Conservation (phyloP, 1,140 invertebrate genomes). For the Pristionchus pacificus region DNA sequence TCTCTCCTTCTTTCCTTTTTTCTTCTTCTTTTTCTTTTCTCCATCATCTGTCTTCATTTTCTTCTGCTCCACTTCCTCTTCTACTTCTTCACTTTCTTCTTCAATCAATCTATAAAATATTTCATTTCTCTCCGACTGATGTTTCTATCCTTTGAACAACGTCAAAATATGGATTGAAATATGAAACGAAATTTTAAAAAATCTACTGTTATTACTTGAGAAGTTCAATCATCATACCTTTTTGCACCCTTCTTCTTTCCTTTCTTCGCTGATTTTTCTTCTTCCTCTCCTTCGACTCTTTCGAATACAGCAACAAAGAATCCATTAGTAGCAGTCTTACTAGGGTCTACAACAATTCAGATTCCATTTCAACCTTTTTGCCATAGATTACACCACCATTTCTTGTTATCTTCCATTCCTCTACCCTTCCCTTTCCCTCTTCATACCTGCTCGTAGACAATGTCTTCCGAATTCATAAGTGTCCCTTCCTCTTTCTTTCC, state of each 20-base stretch:
- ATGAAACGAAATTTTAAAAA: too few species aligned
- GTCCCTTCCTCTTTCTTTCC: constrained; percentile 52
- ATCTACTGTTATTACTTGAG: too few species aligned
- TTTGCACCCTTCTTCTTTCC: constrained; percentile 1
- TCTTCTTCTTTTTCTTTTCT: constrained; percentile 4
- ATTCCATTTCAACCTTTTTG: too few species aligned
- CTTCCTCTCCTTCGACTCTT: constrained; percentile 28
- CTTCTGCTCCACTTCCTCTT: too few species aligned
- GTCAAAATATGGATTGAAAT: too few species aligned
- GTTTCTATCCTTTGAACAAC: too few species aligned
- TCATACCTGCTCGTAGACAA: constrained; percentile 72
- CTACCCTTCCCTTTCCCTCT: too few species aligned
- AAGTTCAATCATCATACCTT: constrained; percentile 13
- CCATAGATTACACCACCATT: background rate
- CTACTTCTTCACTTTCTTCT: background rate
- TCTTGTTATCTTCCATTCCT: background rate
- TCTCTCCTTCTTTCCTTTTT: background rate
- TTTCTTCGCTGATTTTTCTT: background rate
- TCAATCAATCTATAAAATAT: background rate
- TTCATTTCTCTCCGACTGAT: background rate
- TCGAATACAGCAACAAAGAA: constrained; percentile 90
- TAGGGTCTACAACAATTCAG: constrained; percentile 63
- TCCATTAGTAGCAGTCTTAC: constrained; percentile 77
- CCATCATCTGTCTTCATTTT: constrained; percentile 2
- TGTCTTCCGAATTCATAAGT: constrained; percentile 61